Percentiles rank a stretch among this genome's conserved stretches.
Evolutionary conservation across 2,888 invertebrate species (phyloP).

Genomic region (Vanessa cardui): DNA sequence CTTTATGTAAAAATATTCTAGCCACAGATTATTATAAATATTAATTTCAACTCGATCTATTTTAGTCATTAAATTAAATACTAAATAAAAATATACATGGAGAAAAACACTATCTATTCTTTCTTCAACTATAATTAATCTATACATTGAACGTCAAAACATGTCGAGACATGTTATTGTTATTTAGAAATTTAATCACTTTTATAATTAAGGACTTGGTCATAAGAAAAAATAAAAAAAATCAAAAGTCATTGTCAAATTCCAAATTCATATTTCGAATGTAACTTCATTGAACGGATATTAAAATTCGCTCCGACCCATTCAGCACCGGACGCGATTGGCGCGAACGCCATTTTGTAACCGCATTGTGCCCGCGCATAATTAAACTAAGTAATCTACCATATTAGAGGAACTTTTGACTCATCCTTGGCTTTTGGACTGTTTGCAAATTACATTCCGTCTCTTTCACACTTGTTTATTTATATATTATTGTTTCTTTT

Average conservation of each 20-base stretch:
- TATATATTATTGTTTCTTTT: slow-evolving; percentile 28
- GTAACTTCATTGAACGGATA: slow-evolving; percentile 39
- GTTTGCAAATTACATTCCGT: slow-evolving; percentile 45
- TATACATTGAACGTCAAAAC: too few species aligned
- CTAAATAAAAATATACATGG: too few species aligned
- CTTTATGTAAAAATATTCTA: too few species aligned
- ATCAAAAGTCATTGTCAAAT: slow-evolving; percentile 15
- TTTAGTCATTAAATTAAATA: too few species aligned
- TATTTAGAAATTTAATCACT: too few species aligned
- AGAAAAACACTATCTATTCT: too few species aligned
- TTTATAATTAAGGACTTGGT: neutral
- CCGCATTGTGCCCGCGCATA: slow-evolving; percentile 48
- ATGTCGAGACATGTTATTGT: too few species aligned
- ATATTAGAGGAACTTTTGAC: slow-evolving; percentile 58
- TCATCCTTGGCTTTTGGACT: slow-evolving; percentile 47
- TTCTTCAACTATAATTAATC: too few species aligned
- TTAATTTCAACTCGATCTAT: too few species aligned
- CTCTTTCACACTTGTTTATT: slow-evolving; percentile 12
- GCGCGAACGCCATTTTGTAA: slow-evolving; percentile 49
- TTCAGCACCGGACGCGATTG: slow-evolving; percentile 49
- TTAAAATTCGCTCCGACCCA: slow-evolving; percentile 47
- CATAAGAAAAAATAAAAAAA: slow-evolving; percentile 10
- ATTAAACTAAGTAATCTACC: slow-evolving; percentile 56
- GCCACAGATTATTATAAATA: too few species aligned
- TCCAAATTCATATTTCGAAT: slow-evolving; percentile 26